Conservation (phyloP, 2,113 vertebrate genomes). For the Poeciliopsis retropinna region DNA sequence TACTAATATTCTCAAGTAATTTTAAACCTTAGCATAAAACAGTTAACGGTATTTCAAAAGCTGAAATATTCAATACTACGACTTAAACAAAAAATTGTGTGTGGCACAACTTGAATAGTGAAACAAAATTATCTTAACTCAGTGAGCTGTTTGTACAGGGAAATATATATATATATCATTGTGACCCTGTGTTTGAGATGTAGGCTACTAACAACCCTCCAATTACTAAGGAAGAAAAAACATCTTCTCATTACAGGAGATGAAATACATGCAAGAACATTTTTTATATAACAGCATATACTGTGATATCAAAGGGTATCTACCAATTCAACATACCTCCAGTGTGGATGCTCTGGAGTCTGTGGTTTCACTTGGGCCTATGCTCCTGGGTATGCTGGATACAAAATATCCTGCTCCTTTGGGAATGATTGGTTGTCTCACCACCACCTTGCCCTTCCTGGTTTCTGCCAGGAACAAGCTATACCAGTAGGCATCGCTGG, state of each 20-base stretch:
- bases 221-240: not conserved
- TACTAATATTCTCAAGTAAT: no score
- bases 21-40: no score
- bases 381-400: slow-evolving; percentile 81
- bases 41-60: no score
- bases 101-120: no score
- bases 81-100: no score
- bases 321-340: slow-evolving; percentile 68
- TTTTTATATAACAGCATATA: not conserved
- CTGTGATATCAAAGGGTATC: no score
- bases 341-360: slow-evolving; percentile 81
- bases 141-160: no score
- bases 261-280: not conserved
- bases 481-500: slow-evolving; percentile 84
- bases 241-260: not conserved
- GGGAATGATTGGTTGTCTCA: slow-evolving; percentile 79
- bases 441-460: slow-evolving; percentile 80
- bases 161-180: no score
- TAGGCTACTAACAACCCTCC: not conserved
- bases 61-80: no score
- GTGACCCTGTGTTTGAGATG: not conserved
- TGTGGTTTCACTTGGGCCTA: slow-evolving; percentile 76
- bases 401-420: slow-evolving; percentile 80
- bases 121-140: no score
- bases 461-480: slow-evolving; percentile 81